Base-by-base conservation (phyloP, 2,797 vertebrate genomes). In the Coregonus sp. region DNA sequence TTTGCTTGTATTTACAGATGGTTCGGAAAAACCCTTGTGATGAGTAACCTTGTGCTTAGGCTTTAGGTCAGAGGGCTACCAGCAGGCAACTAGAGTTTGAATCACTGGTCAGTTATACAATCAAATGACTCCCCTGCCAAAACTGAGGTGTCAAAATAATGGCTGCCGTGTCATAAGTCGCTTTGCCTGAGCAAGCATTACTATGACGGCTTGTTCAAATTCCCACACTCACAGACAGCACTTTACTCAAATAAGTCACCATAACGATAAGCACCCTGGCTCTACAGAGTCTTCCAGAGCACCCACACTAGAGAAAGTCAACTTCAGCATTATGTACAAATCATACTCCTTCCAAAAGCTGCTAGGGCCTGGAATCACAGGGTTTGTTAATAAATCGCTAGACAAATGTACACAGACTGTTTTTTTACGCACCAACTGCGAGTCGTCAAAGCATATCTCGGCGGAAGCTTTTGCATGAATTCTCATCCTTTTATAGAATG, bases 281-380 rank as follows among this genome's bases (percentile, higher is more conserved):
- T 75, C 77, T 71, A 78, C 76, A 78, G 75, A 80, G 56, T 66
- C 74, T 73, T 66, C 51, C 70, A 11, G 70, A 61, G 59, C 20
- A 25, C n/a, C 59, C 59, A 25, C n/a, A 63, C 20, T 63, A 25
- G 25, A 25, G 20, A 25, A 25, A 63, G 59, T 63, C 59, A 25
- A 29, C 25, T 63, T 63, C 6, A 63, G 59, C 18, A 25, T 63
- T 59, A 59, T 59, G 56, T 18, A 7, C 20, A 63, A 25, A 63
- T 63, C 59, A 25, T 20, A 25, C 59, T 7, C 20, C 6, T 25
- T 20, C 59, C 59, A 63, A 25, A 63, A 75, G 68, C 80, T 76
- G 73, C 74, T 63, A 63, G n/a, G 11, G 59, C 59, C 20, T 25
- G 80, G 79, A 63, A 25, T 63, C 20, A 20, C n/a, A 63, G 59